Base-by-base conservation (phyloP, 1,140 invertebrate species). In the Phymorhynchus buccinoides region DNA sequence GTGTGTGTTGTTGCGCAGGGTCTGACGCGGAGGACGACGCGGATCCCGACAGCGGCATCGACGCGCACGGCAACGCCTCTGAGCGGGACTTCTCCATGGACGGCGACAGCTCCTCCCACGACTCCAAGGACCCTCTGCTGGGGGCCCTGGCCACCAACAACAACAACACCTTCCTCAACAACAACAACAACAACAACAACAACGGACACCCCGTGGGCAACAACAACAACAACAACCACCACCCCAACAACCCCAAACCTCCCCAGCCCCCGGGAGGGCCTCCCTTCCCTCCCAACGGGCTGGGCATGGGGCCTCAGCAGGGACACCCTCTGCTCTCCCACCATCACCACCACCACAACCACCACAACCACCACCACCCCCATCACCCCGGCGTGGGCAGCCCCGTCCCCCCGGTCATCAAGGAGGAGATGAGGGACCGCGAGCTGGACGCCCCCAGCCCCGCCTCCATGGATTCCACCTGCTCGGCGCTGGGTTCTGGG, bases 21-120 rank as follows among this genome's bases (percentile, higher is more conserved):
- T 91, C 94, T 90, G 94, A 90, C 86, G 83, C 89, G 79, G 88
- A 92, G 80, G 91, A 92, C 86, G 90, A 91, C 62, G 89, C 89
- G 39, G 90, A 91, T 66, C 86, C 91, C 56, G 91, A 93, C 75
- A 90, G 86, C 71, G 89, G 89, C 3, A 88, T 89, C 80, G 91
- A 91, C 75, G 88, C 88, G 37, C 90, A 86, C 84, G 89, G 87
- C 83, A 89, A 83, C 85, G 89, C 87, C 41, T 91, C 86, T 66
- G 91, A 90, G 86, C 90, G 89, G 79, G 91, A 91, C 39, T 89
- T 88, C 56, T 89, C 89, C 62, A 84, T 90, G 32, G 91, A 90
- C 56, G 89, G 88, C 32, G 89, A 91, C 52, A 88, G 86, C 78
- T 88, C 84, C 75, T 82, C 87, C 14, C 88, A 90, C 81, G 91